Base-by-base conservation (phyloP, 1,140 invertebrate species). In the Trissolcus basalis region DNA sequence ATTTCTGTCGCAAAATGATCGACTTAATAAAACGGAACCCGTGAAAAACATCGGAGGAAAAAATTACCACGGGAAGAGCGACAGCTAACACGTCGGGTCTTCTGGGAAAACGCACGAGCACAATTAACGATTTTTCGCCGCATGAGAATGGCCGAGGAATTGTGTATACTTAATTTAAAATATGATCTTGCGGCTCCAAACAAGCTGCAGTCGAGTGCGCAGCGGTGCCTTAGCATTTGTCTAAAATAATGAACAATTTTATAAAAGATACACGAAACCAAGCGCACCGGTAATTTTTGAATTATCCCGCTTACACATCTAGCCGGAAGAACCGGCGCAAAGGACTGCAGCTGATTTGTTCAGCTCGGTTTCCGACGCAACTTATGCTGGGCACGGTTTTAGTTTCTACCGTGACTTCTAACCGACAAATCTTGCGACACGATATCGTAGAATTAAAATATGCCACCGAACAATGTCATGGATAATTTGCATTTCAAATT, bases 331-430 rank as follows among this genome's bases (percentile, higher is more conserved):
- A 6, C 19, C 19, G 19, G 4, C 16, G 33, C 8, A 27, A n/a
- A 55, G 27, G 19, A 44, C 39, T 48, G 9, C 15, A 12, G 51
- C 58, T 56, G 68, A 49, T 63, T 71, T 58, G 68, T 71, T 63
- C 68, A 63, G 59, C 59, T 64, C 59, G 59, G 68, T 71, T 63
- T 64, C 68, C 59, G 68, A 71, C 59, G 68, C 39, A 56, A 49
- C 67, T 70, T 61, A 44, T 48, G 32, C 45, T 49, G n/a, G n/a
- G n/a, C n/a, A n/a, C n/a, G n/a, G n/a, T n/a, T n/a, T n/a, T n/a
- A n/a, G n/a, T n/a, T n/a, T n/a, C n/a, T n/a, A n/a, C n/a, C n/a
- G n/a, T n/a, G n/a, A n/a, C n/a, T n/a, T n/a, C n/a, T n/a, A n/a
- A n/a, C n/a, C n/a, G n/a, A n/a, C n/a, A n/a, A n/a, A n/a, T n/a